Base-by-base conservation (phyloP, 1,140 invertebrate genomes). In the Manduca sexta region DNA sequence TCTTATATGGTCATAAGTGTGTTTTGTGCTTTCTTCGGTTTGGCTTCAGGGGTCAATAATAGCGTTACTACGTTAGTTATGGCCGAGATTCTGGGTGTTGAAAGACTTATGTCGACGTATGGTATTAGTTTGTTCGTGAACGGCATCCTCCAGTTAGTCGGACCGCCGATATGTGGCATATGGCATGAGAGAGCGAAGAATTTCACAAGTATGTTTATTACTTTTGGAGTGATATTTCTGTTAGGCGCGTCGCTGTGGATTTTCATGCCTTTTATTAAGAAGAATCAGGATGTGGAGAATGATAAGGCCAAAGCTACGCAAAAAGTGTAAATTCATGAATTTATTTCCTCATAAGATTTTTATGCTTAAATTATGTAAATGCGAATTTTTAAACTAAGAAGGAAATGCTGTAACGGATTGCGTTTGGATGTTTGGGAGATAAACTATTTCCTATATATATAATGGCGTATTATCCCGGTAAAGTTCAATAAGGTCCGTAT, bases 111-210 rank as follows among this genome's bases (percentile, higher is more conserved):
- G 42, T 94, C 93, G 0, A 94, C 94, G 0, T 96, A 95, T 60
- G 94, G 94, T 1, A 93, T 96, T 15, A 94, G 93, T 49, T 81
- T 96, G 2, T 95, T 95, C 60, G 90, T 95, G 0, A 95, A 95
- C 74, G 94, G 94, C 0, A 79, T 95, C 7, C 74, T 95, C 14
- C 94, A 95, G 65, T 68, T 96, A 29, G 73, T 93, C 2, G 93
- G 94, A 0, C 94, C 94, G 1, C 93, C 93, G 0, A 84, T 95
- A 30, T 94, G 93, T 66, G 93, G 93, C 2, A 40, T 90, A 0
- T 88, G 93, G 80, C 91, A 87, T 49, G 89, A 93, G 50, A 80
- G 80, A 6, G 89, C 92, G 11, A 74, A 86, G 0, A 90, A 89
- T 21, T 94, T 90, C 68, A 87, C 88, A 29, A 89, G 90, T 17